Conservation (phyloP, 1,140 invertebrate species). For the Diprion similis region DNA sequence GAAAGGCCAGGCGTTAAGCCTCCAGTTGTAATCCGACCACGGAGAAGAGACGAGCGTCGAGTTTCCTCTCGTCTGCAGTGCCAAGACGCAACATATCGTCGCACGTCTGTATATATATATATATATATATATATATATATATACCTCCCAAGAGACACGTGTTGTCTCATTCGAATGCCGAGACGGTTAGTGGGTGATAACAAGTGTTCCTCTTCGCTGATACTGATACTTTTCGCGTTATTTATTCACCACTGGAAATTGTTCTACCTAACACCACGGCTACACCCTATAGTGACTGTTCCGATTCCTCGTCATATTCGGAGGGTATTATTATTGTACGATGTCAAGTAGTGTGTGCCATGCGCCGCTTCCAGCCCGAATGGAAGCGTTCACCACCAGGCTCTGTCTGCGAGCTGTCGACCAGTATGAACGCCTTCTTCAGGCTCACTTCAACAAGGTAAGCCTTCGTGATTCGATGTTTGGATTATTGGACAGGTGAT, state of each 20-base stretch:
- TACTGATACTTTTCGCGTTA: too few relatives aligned
- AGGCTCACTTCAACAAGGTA: constrained; percentile 55
- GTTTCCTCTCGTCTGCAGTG: background rate
- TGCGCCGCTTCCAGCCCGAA: constrained; percentile 60
- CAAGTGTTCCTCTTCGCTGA: background rate
- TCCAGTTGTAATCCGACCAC: background rate
- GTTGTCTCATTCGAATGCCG: background rate
- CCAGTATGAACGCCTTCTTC: constrained; percentile 67
- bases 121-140: too few relatives aligned
- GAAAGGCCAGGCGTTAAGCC: background rate
- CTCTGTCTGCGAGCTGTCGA: constrained; percentile 66
- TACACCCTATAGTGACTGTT: background rate
- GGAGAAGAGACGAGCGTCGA: background rate
- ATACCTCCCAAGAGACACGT: too few relatives aligned
- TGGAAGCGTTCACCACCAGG: constrained; percentile 65
- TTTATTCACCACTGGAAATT: background rate
- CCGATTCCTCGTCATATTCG: background rate
- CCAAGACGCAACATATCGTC: background rate
- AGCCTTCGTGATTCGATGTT: constrained; percentile 16
- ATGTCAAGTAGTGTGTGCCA: constrained; percentile 58
- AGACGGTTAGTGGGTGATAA: background rate
- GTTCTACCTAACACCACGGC: background rate
- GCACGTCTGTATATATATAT: too few relatives aligned
- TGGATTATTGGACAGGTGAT: too few relatives aligned
- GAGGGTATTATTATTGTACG: constrained; percentile 25